Percentiles rank a stretch among this genome's conserved stretches.
phyloP scores from a whole-genome alignment of 2,888 invertebrate species.

The Mongoloraphidia duomilia region DNA sequence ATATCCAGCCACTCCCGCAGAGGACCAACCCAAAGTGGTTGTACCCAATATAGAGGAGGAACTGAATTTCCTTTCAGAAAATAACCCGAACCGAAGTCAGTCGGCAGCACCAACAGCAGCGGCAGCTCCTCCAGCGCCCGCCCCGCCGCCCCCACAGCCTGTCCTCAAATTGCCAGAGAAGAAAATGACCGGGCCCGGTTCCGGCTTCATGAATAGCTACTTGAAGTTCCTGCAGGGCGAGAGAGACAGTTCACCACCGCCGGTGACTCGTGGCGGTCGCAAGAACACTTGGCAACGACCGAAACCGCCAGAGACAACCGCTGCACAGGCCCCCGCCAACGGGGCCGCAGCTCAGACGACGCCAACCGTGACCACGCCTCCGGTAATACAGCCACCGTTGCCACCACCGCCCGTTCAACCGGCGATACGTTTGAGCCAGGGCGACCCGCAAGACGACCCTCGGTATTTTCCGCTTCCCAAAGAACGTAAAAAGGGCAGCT shows the following conservation, averaged over 20 bases:
- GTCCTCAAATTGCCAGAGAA: conserved; percentile 41
- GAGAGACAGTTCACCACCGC: conserved; percentile 67
- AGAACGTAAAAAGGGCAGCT: conserved; percentile 49
- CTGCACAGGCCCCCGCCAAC: conserved; percentile 14
- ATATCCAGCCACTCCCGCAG: conserved; percentile 27
- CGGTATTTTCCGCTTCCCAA: conserved; percentile 59
- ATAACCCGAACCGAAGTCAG: conserved; percentile 12
- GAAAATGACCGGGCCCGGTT: conserved; percentile 46
- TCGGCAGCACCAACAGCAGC: conserved; percentile 11
- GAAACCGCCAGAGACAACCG: conserved; percentile 25
- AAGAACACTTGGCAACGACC: conserved; percentile 50
- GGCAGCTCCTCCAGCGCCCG: conserved; percentile 21
- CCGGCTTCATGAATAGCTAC: conserved; percentile 78
- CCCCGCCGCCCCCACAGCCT: conserved; percentile 37
- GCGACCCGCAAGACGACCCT: conserved; percentile 50
- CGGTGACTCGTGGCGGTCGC: conserved; percentile 48
- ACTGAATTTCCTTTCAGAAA: conserved; percentile 61
- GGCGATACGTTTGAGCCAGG: conserved; percentile 27
- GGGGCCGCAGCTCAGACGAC: conserved; percentile 13
- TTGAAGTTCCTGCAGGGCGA: conserved; percentile 74
- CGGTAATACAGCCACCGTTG: conserved; percentile 30
- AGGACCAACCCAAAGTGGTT: conserved; percentile 68
- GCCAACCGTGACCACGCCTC: conserved; percentile 8
- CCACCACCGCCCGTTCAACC: conserved; percentile 28
- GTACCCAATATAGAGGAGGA: conserved; percentile 84